phyloP scores from a whole-genome alignment of 2,888 invertebrate species.

The Agapostemon virescens region DNA sequence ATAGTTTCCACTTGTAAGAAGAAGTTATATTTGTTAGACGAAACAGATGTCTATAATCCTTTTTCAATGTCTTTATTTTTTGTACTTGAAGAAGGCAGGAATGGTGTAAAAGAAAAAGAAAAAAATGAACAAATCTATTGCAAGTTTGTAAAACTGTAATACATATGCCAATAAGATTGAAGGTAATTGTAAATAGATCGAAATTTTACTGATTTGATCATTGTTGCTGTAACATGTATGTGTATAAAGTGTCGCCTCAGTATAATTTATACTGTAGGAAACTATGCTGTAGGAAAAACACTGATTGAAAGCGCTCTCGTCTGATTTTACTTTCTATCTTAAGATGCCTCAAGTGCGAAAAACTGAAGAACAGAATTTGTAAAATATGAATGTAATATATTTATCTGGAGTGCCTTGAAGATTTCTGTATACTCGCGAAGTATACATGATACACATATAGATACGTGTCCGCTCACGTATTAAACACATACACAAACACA shows the following conservation, averaged over 20 bases:
- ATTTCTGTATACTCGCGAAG: conserved; percentile 76
- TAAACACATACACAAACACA: conserved; percentile 41
- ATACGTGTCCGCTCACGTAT: conserved; percentile 27
- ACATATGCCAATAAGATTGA: conserved; percentile 20
- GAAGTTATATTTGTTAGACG: conserved; percentile 31
- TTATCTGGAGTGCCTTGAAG: conserved; percentile 80
- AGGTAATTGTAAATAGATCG: conserved; percentile 48
- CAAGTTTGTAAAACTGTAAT: conserved; percentile 21
- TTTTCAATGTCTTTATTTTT: conserved; percentile 30
- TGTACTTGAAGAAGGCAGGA: conserved; percentile 20
- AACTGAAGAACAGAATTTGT: conserved; percentile 69
- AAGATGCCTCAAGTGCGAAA: conserved; percentile 60
- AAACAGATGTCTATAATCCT: conserved; percentile 32
- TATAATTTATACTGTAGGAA: conserved; percentile 50
- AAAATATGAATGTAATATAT: conserved; percentile 78
- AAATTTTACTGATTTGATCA: conserved; percentile 45
- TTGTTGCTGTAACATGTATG: conserved; percentile 50
- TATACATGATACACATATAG: conserved; percentile 65
- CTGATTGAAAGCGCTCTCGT: conserved; percentile 35
- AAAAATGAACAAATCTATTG: conserved; percentile 18
- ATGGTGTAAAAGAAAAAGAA: conserved; percentile 11
- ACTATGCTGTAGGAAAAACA: conserved; percentile 34
- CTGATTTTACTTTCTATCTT: conserved; percentile 53
- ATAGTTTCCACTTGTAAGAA: conserved; percentile 37
- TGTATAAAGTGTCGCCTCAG: conserved; percentile 48